Percentiles rank a stretch among this genome's conserved stretches.
phyloP scores from a whole-genome alignment of 2,113 vertebrate genomes.

The Istiophorus platypterus region DNA sequence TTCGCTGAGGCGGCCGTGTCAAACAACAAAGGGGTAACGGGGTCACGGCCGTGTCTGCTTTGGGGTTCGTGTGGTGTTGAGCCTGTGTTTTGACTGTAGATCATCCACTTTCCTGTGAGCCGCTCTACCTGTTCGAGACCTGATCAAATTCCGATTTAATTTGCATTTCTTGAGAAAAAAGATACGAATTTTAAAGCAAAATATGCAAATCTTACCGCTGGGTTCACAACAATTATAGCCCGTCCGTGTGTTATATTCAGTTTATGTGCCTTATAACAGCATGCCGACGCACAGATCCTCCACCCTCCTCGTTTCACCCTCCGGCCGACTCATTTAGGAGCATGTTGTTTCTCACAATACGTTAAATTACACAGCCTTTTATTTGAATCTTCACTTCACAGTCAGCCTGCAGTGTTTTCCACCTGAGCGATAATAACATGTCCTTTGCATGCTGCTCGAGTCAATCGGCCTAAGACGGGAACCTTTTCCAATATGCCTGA shows the following conservation, averaged over 20 bases:
- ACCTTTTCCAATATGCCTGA: slow-evolving; percentile 1
- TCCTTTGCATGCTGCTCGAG: slow-evolving; percentile 13
- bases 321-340: slow-evolving; percentile 32
- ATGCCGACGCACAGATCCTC: slow-evolving; percentile 3
- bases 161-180: slow-evolving; percentile 10
- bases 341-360: slow-evolving; percentile 24
- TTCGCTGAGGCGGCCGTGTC: not conserved
- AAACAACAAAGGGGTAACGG: slow-evolving; percentile 48
- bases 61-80: slow-evolving; percentile 16
- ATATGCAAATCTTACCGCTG: not conserved
- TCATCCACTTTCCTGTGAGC: slow-evolving; percentile 51
- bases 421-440: slow-evolving; percentile 50
- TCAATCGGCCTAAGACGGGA: slow-evolving; percentile 13
- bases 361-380: slow-evolving; percentile 36
- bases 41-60: slow-evolving; percentile 55
- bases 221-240: not conserved
- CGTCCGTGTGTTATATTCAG: not conserved
- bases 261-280: slow-evolving; percentile 6
- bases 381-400: slow-evolving; percentile 42
- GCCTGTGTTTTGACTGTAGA: slow-evolving; percentile 56
- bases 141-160: slow-evolving; percentile 42
- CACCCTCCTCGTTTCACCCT: slow-evolving; percentile 17
- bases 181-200: not conserved
- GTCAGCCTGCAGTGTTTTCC: slow-evolving; percentile 39
- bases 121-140: slow-evolving; percentile 31